phyloP scores from a whole-genome alignment of 2,888 invertebrate genomes.

The Pseudococcus viburni region DNA sequence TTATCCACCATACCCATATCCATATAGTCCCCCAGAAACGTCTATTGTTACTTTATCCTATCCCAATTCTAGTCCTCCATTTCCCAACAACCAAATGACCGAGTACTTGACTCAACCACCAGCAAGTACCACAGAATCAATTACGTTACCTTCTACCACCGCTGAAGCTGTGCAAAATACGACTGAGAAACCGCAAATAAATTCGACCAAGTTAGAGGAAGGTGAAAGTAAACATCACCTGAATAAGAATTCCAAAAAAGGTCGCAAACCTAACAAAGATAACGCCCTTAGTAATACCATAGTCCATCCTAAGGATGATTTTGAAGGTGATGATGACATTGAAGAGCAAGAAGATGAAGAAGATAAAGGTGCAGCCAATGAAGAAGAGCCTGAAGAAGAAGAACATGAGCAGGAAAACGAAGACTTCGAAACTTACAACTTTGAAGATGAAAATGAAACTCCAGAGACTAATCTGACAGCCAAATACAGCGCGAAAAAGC shows the following conservation, averaged over 20 bases:
- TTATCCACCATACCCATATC: constrained; percentile 15
- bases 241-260: constrained; percentile 19
- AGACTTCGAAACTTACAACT: constrained; percentile 61
- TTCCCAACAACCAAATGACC: constrained; percentile 20
- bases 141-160: not conserved
- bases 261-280: not conserved
- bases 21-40: constrained; percentile 46
- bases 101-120: not conserved
- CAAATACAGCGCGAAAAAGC: constrained; percentile 51
- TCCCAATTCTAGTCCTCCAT: constrained; percentile 42
- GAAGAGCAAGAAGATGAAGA: constrained; percentile 67
- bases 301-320: constrained; percentile 64
- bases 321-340: constrained; percentile 64
- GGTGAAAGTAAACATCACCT: constrained; percentile 8
- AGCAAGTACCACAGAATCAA: constrained; percentile 2
- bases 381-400: constrained; percentile 55
- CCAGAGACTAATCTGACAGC: constrained; percentile 61
- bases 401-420: constrained; percentile 62
- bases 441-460: constrained; percentile 67
- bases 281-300: constrained; percentile 29
- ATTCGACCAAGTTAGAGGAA: not conserved
- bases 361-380: not conserved
- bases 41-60: constrained; percentile 64
- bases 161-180: not conserved
- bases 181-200: constrained; percentile 3